phyloP scores from a whole-genome alignment of 2,888 invertebrate species.

The Leptinotarsa rubiginosa region DNA sequence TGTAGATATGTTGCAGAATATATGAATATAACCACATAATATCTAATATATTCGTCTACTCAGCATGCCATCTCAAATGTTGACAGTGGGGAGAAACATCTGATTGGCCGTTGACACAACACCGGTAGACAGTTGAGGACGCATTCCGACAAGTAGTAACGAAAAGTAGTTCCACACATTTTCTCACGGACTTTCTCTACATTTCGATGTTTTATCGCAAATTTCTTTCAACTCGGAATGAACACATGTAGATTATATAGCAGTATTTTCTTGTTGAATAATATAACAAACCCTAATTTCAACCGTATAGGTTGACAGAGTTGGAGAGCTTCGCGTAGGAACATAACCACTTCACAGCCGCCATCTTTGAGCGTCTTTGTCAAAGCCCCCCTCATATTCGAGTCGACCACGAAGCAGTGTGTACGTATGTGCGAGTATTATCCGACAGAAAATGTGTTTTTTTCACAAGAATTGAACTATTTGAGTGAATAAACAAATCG shows the following conservation, averaged over 20 bases:
- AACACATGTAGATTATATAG: not conserved
- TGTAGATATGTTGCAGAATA: not conserved
- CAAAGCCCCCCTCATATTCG: conserved; percentile 59
- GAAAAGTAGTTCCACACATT: conserved; percentile 59
- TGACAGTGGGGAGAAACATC: conserved; percentile 19
- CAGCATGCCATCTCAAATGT: conserved; percentile 18
- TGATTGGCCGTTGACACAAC: conserved; percentile 45
- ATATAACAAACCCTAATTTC: not conserved
- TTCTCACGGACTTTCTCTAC: conserved; percentile 21
- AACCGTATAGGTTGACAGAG: not conserved
- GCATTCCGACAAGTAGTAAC: conserved; percentile 57
- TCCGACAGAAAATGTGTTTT: conserved; percentile 45
- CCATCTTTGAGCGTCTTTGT: conserved; percentile 64
- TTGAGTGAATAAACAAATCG: conserved; percentile 43
- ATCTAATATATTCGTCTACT: conserved; percentile 5
- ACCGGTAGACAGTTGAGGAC: conserved; percentile 39
- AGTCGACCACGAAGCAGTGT: conserved; percentile 52
- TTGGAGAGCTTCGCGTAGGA: conserved; percentile 58
- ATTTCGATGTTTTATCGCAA: not conserved
- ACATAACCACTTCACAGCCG: conserved; percentile 56
- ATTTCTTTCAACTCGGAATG: not conserved
- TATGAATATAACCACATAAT: too few species aligned
- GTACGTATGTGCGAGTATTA: conserved; percentile 49
- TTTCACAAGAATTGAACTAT: conserved; percentile 44
- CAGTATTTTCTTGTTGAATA: not conserved